These are phyloP conservation scores for Ataeniobius toweri DNA, from an alignment of 2,797 vertebrate genomes.

Conservation along the genomic window DNA sequence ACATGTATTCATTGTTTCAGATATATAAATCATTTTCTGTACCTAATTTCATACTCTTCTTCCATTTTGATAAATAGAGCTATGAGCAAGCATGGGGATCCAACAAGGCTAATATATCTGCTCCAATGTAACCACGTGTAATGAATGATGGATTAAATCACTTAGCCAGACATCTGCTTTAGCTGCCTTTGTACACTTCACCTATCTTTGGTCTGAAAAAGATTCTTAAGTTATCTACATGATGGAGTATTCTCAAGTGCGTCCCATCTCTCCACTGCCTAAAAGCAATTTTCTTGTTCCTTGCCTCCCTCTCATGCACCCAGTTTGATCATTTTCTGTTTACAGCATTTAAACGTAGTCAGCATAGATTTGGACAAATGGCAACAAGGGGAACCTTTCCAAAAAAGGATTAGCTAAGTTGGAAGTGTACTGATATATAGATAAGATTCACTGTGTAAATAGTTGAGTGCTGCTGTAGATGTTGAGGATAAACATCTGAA, in stretches of 20 bases:
- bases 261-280: neutral
- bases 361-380: conserved; percentile 47
- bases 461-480: neutral
- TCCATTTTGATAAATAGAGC: conserved; percentile 22
- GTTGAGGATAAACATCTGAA: neutral
- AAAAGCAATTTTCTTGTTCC: neutral
- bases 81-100: conserved; percentile 6
- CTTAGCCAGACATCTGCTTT: conserved; percentile 28
- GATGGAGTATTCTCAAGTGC: conserved; percentile 1
- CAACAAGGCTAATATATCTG: conserved; percentile 23
- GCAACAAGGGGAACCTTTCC: conserved; percentile 44
- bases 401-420: conserved; percentile 59
- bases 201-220: neutral
- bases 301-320: neutral
- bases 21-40: conserved; percentile 1
- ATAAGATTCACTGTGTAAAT: conserved; percentile 15
- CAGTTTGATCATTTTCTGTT: conserved; percentile 44
- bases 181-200: conserved; percentile 19
- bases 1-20: neutral
- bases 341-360: conserved; percentile 51
- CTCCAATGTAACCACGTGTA: conserved; percentile 28
- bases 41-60: conserved; percentile 14
- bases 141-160: conserved; percentile 30
- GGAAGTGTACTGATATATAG: conserved; percentile 31
- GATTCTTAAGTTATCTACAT: conserved; percentile 12